phyloP scores from a whole-genome alignment of 2,113 vertebrate species.

The Nothoprocta perdicaria region DNA sequence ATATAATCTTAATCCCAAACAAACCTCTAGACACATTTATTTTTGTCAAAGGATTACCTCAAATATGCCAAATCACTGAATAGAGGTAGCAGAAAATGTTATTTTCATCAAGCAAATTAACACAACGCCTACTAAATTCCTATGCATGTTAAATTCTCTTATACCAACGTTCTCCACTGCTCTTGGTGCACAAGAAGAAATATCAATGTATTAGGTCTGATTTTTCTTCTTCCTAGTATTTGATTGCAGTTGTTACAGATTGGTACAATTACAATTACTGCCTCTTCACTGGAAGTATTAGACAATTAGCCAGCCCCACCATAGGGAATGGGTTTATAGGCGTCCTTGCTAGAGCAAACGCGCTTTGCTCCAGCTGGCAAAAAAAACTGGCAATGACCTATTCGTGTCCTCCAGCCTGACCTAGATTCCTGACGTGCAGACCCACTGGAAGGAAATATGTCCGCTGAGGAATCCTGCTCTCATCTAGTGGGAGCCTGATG shows the following conservation, averaged over 20 bases:
- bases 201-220: neutral
- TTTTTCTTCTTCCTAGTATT: neutral
- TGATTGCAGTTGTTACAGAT: neutral
- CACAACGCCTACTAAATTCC: neutral
- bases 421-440: neutral
- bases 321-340: neutral
- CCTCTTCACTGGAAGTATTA: neutral
- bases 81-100: neutral
- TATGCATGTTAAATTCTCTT: neutral
- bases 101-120: slow-evolving; percentile 25
- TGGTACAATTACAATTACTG: neutral
- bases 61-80: slow-evolving; percentile 29
- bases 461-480: neutral
- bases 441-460: neutral
- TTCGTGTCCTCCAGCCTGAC: neutral
- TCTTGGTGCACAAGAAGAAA: neutral
- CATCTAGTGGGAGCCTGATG: neutral
- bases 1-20: neutral
- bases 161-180: neutral
- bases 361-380: slow-evolving; percentile 36
- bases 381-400: neutral
- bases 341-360: neutral
- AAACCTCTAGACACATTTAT: neutral
- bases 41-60: neutral
- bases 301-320: neutral